phyloP scores from a whole-genome alignment of 2,797 vertebrate species.

The Odontamblyopus lacepedii region DNA sequence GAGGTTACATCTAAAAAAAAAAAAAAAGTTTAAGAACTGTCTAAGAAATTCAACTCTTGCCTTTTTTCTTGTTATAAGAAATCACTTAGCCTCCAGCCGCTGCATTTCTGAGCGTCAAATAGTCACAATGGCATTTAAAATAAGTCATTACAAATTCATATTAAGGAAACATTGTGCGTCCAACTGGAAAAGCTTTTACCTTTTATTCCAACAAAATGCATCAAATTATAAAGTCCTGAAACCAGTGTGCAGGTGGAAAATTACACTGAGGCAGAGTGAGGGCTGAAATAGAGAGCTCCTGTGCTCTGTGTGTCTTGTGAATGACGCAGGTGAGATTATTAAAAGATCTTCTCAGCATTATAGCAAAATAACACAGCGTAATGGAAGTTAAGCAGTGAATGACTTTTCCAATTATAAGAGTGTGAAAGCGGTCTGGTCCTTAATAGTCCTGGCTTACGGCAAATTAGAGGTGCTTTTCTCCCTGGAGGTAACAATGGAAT shows the following conservation, averaged over 20 bases:
- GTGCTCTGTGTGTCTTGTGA: constrained; percentile 34
- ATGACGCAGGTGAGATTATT: constrained; percentile 59
- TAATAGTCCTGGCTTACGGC: constrained; percentile 85
- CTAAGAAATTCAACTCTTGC: no score
- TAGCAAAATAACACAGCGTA: constrained; percentile 66
- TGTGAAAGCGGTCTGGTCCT: constrained; percentile 87
- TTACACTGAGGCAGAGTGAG: background rate
- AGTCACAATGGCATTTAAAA: constrained; percentile 1
- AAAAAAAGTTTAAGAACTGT: no score
- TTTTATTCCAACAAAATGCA: background rate
- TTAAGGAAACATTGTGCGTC: constrained; percentile 10
- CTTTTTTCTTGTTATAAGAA: background rate
- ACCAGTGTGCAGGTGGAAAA: background rate
- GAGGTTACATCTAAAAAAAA: background rate
- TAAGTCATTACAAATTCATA: constrained; percentile 4
- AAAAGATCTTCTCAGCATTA: constrained; percentile 62
- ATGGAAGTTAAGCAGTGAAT: constrained; percentile 79
- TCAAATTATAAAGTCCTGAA: constrained; percentile 3
- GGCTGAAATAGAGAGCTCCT: constrained; percentile 40
- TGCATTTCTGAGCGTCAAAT: background rate
- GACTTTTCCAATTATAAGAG: constrained; percentile 87
- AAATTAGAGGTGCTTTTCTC: constrained; percentile 88
- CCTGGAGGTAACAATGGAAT: constrained; percentile 70
- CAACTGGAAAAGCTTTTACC: constrained; percentile 8
- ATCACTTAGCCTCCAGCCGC: background rate